Evolutionary conservation across 2,888 invertebrate species (phyloP), one percentile per base, ranked within the genome.

Genomic region (Cacoxenus indagator): DNA sequence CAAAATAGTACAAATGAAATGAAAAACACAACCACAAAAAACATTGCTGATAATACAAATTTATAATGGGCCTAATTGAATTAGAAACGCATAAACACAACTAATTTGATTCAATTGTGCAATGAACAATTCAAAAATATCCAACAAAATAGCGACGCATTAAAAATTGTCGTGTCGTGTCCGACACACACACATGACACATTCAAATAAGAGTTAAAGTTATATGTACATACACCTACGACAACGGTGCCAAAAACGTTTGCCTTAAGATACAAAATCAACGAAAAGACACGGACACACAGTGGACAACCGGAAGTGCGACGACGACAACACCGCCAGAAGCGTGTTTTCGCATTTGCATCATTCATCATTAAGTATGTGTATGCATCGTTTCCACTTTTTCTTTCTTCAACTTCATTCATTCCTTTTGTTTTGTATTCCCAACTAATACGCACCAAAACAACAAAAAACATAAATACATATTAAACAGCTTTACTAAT

Each of bases 361-460:
- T n/a, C n/a, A n/a, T 51, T 17, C 51, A 51, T 51, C 22, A 51
- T 51, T 51, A 51, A 51, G 22, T 22, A 19, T 22, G 22, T 22
- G 4, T 22, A 51, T 51, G 17, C n/a, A 43, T 43, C 22, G 8
- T 51, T 19, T 22, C 22, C 22, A 51, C 9, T 51, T 9, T 19
- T 19, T 51, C 1, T 51, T 19, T 24, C 22, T 51, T 9, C 5
- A n/a, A 19, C 22, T 48, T 51, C 22, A 19, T 19, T 51, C 8
- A 51, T 19, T 51, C 22, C 22, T 51, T 8, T 48, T 9, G n/a
- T 48, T 11, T 22, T 51, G n/a, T 51, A 17, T 11, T 51, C 22
- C 76, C 74, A 72, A 55, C 14, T 22, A 55, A 17, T 55, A 55
- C 27, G 29, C 14, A 55, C n/a, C n/a, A n/a, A n/a, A n/a, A n/a